Conservation (phyloP, 2,797 vertebrate genomes). For the Platalea minor region DNA sequence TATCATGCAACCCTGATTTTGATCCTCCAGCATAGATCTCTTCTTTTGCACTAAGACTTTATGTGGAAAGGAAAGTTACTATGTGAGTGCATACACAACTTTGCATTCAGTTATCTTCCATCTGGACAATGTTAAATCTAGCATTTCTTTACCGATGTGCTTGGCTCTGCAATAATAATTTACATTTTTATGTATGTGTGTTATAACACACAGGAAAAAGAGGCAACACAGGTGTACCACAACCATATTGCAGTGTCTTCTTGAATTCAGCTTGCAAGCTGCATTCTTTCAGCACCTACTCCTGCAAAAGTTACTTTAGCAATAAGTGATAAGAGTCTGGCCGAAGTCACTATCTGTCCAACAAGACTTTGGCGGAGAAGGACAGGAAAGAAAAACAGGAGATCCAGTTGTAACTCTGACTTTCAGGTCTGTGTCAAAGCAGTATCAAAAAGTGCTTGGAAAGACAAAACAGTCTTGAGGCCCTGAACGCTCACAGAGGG, state of each 20-base stretch:
- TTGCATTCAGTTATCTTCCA: not conserved
- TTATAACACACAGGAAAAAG: not conserved
- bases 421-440: not conserved
- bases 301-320: not conserved
- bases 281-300: not conserved
- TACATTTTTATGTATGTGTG: not conserved
- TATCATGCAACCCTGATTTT: not conserved
- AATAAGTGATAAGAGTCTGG: not conserved
- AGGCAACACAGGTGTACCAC: not conserved
- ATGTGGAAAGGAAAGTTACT: rapidly evolving
- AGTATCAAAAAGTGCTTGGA: not conserved
- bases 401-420: not conserved
- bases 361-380: not conserved
- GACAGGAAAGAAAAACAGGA: not conserved
- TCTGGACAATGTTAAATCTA: not conserved
- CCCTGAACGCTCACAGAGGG: not conserved
- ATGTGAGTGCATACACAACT: not conserved
- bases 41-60: too few relatives aligned
- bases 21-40: not conserved
- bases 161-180: not conserved
- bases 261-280: not conserved
- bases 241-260: not conserved
- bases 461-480: not conserved
- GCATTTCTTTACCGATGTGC: not conserved
- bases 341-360: not conserved